Evolutionary conservation across 1,140 invertebrate species (phyloP).

Genomic region (Drosophila nigromelanica): DNA sequence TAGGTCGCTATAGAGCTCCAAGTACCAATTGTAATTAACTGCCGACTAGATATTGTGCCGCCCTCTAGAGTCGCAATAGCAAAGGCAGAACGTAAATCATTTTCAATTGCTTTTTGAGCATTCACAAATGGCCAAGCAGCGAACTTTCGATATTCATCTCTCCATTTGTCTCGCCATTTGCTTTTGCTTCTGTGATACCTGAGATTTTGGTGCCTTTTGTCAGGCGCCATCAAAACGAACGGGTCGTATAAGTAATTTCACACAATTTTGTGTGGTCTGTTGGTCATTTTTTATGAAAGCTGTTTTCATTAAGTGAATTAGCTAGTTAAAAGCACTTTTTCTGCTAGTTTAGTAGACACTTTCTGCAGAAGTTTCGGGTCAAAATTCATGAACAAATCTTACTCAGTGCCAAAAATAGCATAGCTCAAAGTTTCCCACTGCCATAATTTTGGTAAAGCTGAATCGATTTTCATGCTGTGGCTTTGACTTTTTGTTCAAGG

Average conservation of each 20-base stretch:
- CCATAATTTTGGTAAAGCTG: no score
- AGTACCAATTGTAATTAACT: slow-evolving; percentile 75
- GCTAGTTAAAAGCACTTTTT: no score
- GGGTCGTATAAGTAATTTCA: slow-evolving; percentile 31
- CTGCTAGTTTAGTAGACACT: no score
- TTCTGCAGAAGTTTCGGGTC: no score
- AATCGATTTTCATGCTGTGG: no score
- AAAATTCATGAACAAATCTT: no score
- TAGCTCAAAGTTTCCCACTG: no score
- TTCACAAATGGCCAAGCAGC: slow-evolving; percentile 29
- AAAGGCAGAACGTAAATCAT: slow-evolving; percentile 66
- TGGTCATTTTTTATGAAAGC: not conserved
- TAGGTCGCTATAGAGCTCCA: slow-evolving; percentile 41
- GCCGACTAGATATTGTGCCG: slow-evolving; percentile 53
- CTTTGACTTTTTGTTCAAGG: no score
- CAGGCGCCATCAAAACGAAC: not conserved
- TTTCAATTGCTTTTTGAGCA: slow-evolving; percentile 77
- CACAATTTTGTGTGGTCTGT: slow-evolving; percentile 10
- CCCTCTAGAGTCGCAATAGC: slow-evolving; percentile 2
- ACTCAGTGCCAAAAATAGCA: no score
- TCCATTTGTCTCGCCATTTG: slow-evolving; percentile 28
- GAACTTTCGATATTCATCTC: slow-evolving; percentile 33
- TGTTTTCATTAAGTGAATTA: no score
- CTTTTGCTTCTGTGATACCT: slow-evolving; percentile 18
- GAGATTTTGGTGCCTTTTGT: slow-evolving; percentile 4